Conservation (phyloP, 1,140 invertebrate genomes). For the Apis dorsata region DNA sequence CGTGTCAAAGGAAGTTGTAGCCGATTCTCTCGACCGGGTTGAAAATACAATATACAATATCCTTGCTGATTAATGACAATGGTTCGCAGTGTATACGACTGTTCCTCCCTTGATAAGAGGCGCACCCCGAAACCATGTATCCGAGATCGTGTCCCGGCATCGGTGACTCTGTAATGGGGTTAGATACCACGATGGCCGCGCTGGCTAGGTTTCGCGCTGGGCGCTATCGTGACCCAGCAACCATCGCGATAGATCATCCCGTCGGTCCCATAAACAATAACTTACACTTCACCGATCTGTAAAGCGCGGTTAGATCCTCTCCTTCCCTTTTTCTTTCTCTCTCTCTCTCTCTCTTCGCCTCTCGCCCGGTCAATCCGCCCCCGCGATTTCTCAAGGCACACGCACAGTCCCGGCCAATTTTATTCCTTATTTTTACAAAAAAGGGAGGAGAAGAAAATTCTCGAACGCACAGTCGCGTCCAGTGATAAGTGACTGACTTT, state of each 20-base stretch:
- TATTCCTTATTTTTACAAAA: conserved; percentile 12
- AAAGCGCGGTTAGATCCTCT: conserved; percentile 37
- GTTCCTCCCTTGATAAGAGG: conserved; percentile 69
- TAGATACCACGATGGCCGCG: conserved; percentile 62
- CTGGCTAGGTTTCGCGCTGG: conserved; percentile 62
- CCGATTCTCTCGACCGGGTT: background rate
- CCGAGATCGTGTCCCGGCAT: conserved; percentile 74
- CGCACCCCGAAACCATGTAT: conserved; percentile 62
- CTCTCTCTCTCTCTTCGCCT: background rate
- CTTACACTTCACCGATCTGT: conserved; percentile 69
- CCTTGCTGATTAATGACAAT: conserved; percentile 68
- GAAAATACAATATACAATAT: conserved; percentile 55
- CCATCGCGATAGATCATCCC: conserved; percentile 73
- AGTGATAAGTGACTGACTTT: conserved; percentile 51
- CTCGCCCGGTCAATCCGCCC: background rate
- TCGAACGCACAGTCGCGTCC: background rate
- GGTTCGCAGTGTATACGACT: conserved; percentile 62
- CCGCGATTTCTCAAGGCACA: conserved; percentile 45
- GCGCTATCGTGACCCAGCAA: conserved; percentile 70
- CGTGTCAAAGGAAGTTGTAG: too few relatives aligned
- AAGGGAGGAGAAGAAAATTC: conserved; percentile 21
- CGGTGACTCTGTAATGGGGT: conserved; percentile 74
- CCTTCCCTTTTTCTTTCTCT: background rate
- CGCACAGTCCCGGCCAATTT: conserved; percentile 14
- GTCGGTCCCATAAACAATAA: conserved; percentile 73